A percentile compares a stretch with the other conserved stretches of the same genome.
Conservation (phyloP, 2,113 vertebrate species). For the Solenodon paradoxus region DNA sequence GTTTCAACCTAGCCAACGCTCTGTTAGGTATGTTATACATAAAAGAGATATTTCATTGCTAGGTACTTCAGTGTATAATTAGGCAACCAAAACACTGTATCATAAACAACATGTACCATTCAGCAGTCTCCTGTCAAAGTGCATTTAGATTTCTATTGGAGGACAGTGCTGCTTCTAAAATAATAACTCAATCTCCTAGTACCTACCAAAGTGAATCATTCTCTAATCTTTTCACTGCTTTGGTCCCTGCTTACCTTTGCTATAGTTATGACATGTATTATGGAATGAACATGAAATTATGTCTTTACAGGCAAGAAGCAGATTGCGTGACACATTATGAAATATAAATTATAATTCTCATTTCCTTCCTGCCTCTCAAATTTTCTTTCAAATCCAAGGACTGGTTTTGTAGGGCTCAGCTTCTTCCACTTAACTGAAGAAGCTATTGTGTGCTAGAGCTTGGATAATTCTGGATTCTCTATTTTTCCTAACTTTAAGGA, state of each 20-base stretch:
- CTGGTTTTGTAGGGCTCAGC: background rate
- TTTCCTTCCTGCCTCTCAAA: slow-evolving; percentile 39
- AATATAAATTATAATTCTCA: slow-evolving; percentile 45
- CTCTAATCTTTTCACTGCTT: slow-evolving; percentile 11
- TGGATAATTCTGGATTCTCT: background rate
- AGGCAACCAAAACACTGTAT: slow-evolving; percentile 38
- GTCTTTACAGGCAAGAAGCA: slow-evolving; percentile 14
- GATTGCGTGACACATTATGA: background rate
- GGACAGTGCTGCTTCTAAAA: slow-evolving; percentile 47
- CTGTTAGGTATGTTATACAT: background rate
- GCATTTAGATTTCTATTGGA: slow-evolving; percentile 56
- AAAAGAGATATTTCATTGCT: slow-evolving; percentile 52
- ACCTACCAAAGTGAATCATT: background rate
- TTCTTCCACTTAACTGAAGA: slow-evolving; percentile 18
- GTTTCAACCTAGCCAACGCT: background rate
- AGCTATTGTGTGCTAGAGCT: background rate
- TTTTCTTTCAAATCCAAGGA: background rate
- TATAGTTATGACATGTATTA: background rate
- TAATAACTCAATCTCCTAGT: slow-evolving; percentile 45
- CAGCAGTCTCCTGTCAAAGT: slow-evolving; percentile 56
- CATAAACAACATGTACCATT: slow-evolving; percentile 29
- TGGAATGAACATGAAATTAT: background rate
- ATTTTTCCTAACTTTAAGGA: background rate
- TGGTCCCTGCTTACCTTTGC: background rate
- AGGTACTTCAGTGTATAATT: slow-evolving; percentile 54